Evolutionary conservation across 2,888 invertebrate species (phyloP).

Genomic region (Morinoia aosen): DNA sequence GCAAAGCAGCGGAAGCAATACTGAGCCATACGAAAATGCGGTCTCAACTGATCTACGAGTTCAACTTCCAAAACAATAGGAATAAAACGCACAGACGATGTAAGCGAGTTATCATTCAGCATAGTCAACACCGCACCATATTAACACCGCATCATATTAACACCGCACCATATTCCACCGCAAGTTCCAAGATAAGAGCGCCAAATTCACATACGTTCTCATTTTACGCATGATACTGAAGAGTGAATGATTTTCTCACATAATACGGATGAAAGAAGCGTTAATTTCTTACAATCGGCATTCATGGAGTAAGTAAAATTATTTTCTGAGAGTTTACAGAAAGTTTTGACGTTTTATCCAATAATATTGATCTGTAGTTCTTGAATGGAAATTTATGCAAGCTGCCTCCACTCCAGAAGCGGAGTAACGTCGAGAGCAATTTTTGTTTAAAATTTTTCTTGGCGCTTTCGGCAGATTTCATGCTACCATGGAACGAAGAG

Average conservation of each 20-base stretch:
- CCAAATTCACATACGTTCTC: not conserved
- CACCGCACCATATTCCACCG: not conserved
- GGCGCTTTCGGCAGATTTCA: not conserved
- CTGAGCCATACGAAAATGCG: not conserved
- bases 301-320: no score
- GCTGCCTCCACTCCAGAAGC: not conserved
- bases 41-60: not conserved
- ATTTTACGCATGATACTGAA: no score
- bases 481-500: not conserved
- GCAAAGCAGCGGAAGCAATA: not conserved
- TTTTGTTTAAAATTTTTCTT: not conserved
- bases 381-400: not conserved
- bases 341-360: not conserved
- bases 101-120: not conserved
- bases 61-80: not conserved
- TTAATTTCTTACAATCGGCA: no score
- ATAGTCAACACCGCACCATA: not conserved
- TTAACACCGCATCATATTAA: not conserved
- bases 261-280: no score
- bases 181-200: not conserved
- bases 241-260: no score
- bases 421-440: not conserved
- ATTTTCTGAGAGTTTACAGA: no score
- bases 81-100: not conserved
- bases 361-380: not conserved